phyloP scores from a whole-genome alignment of 2,113 vertebrate genomes.

The Chloropsis hardwickii region DNA sequence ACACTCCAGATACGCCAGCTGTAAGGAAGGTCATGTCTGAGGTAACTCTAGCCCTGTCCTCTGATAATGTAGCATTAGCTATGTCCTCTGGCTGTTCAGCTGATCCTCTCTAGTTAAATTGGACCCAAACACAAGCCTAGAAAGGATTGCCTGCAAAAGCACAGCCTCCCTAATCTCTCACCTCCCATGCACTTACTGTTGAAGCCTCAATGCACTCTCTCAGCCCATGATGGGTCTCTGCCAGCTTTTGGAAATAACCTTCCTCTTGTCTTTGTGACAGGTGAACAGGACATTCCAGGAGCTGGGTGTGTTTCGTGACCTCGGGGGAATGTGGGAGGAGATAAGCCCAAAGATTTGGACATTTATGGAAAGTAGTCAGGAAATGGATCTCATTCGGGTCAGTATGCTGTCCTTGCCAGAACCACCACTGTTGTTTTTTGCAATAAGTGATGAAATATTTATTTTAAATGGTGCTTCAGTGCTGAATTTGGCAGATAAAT shows the following conservation, averaged over 20 bases:
- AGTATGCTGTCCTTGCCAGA: constrained; percentile 26
- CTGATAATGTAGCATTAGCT: neutral
- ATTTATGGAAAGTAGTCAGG: constrained; percentile 90
- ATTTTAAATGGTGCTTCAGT: neutral
- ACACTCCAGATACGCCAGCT: constrained; percentile 89
- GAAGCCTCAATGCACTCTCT: neutral
- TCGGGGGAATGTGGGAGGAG: constrained; percentile 95
- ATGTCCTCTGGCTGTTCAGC: neutral
- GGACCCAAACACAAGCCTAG: neutral
- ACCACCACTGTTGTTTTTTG: neutral
- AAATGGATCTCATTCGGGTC: constrained; percentile 91
- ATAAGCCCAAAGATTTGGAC: constrained; percentile 88
- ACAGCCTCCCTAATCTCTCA: neutral
- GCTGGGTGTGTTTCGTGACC: constrained; percentile 87
- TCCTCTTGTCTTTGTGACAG: constrained; percentile 64
- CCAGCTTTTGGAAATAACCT: neutral
- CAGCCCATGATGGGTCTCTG: neutral
- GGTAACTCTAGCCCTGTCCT: constrained; percentile 69
- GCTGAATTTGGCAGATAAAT: neutral
- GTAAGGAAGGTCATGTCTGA: constrained; percentile 87
- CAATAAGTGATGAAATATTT: neutral
- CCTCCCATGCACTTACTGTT: neutral
- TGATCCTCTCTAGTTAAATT: neutral
- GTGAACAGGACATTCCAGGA: constrained; percentile 98
- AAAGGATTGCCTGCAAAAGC: neutral